Base-by-base conservation (phyloP, 1,140 invertebrate genomes). In the Diprion similis region DNA sequence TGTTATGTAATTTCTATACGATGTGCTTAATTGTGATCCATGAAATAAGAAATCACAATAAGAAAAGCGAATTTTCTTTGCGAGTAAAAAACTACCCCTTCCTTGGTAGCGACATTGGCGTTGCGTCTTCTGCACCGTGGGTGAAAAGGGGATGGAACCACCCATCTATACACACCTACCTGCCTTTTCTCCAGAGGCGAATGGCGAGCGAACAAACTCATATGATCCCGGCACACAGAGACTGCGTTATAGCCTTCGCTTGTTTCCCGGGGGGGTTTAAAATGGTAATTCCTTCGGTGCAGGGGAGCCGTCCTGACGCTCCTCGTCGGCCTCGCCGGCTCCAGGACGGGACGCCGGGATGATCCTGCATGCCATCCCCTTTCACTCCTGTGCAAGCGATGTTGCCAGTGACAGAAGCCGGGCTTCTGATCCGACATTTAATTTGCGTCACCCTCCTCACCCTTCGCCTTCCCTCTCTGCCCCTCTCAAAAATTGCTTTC, bases 341-440 rank as follows among this genome's bases (percentile, higher is more conserved):
- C 51, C 24, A 4, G n/a, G 51, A 59, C 51, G 11, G 51, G 24
- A 37, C 24, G 24, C 24, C 51, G 0, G 51, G 51, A 59, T 59
- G 11, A 59, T 17, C 51, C 51, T 59, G n/a, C 51, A 59, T 59
- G 51, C 51, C 51, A 59, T 65, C 71, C 73, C 73, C 72, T 74
- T 48, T 71, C 73, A 51, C 71, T 73, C 71, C 73, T 73, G 70
- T 73, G 70, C 24, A 37, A 6, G 72, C 71, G 75, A 76, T 73
- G 74, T 79, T 81, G 77, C 76, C 73, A 76, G 74, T 82, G 76
- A 75, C 80, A 81, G 76, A 73, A 73, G 74, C 76, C 71, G 73
- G 73, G 77, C 81, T 81, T 79, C 75, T 76, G 77, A 81, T 80
- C 77, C 77, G 77, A 80, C 79, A 75, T 83, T 82, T 80, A 83